A percentile compares a stretch with the other conserved stretches of the same genome.
Evolutionary conservation across 2,797 vertebrate genomes (phyloP).

Genomic region (Enteromius radiatus): DNA sequence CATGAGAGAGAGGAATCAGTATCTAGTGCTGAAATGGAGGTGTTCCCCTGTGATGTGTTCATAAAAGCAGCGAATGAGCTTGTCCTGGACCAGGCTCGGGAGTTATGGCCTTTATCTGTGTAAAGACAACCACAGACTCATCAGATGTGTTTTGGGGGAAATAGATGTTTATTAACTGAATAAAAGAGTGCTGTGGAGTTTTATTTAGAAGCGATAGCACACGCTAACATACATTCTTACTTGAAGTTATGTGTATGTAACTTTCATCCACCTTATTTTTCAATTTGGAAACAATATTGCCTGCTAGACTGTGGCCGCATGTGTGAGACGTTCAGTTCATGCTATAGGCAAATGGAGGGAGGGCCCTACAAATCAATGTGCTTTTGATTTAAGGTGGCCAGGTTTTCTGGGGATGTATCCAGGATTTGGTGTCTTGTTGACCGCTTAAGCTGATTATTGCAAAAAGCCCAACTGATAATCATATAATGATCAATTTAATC

Average conservation of each 20-base stretch:
- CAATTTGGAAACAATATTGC: background rate
- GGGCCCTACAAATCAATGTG: background rate
- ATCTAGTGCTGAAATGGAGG: conserved; percentile 44
- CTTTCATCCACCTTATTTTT: background rate
- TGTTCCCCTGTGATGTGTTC: conserved; percentile 61
- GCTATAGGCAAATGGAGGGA: background rate
- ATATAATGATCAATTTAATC: background rate
- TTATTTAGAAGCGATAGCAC: conserved; percentile 1
- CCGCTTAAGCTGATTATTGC: background rate
- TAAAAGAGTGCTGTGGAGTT: background rate
- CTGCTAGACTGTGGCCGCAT: background rate
- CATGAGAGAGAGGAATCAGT: conserved; percentile 41
- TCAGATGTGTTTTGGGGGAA: background rate
- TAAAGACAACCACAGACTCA: conserved; percentile 19
- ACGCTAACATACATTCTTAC: background rate
- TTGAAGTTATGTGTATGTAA: background rate
- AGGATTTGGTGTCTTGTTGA: background rate
- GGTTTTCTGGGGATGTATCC: background rate
- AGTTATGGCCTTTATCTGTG: conserved; percentile 46
- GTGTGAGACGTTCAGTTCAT: background rate
- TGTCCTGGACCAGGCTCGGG: conserved; percentile 35
- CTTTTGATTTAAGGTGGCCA: background rate
- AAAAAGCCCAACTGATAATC: background rate
- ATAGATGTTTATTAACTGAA: conserved; percentile 35
- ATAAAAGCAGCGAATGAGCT: conserved; percentile 59